phyloP scores from a whole-genome alignment of 2,888 invertebrate genomes.

The Agonopterix subpropinquella region DNA sequence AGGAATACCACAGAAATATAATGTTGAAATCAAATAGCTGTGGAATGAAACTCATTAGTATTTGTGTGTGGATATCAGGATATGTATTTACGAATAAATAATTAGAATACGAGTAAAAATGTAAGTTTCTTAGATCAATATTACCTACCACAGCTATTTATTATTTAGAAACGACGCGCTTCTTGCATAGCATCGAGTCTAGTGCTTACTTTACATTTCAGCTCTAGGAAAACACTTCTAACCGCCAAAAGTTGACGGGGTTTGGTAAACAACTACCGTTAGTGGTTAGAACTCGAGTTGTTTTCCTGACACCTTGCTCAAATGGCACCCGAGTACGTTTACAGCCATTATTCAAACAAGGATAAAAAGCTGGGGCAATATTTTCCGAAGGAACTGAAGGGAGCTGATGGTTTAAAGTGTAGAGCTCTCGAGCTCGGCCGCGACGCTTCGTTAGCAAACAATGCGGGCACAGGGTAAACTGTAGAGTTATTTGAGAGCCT shows the following conservation, averaged over 20 bases:
- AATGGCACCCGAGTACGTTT: slow-evolving; percentile 66
- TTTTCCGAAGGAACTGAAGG: slow-evolving; percentile 68
- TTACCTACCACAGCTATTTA: no score
- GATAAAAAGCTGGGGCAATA: slow-evolving; percentile 73
- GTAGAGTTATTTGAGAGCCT: slow-evolving; percentile 28
- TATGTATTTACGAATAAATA: no score
- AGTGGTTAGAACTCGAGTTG: slow-evolving; percentile 63
- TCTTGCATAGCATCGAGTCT: slow-evolving; percentile 24
- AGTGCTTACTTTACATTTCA: slow-evolving; percentile 71
- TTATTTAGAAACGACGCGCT: no score
- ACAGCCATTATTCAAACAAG: slow-evolving; percentile 74
- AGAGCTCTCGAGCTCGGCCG: slow-evolving; percentile 59
- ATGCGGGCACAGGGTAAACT: slow-evolving; percentile 36
- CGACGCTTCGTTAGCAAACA: slow-evolving; percentile 73
- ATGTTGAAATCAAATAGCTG: no score
- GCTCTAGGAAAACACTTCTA: slow-evolving; percentile 60
- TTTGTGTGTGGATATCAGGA: no score
- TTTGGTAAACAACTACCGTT: slow-evolving; percentile 68
- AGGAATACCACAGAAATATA: no score
- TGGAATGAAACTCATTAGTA: no score
- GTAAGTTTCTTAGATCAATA: no score
- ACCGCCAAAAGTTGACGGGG: slow-evolving; percentile 62
- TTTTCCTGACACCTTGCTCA: slow-evolving; percentile 68
- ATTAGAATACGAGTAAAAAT: no score
- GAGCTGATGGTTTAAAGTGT: slow-evolving; percentile 72